These are phyloP conservation scores for Phyllostomus hastatus DNA, from an alignment of 2,113 vertebrate genomes.

Conservation along the genomic window DNA sequence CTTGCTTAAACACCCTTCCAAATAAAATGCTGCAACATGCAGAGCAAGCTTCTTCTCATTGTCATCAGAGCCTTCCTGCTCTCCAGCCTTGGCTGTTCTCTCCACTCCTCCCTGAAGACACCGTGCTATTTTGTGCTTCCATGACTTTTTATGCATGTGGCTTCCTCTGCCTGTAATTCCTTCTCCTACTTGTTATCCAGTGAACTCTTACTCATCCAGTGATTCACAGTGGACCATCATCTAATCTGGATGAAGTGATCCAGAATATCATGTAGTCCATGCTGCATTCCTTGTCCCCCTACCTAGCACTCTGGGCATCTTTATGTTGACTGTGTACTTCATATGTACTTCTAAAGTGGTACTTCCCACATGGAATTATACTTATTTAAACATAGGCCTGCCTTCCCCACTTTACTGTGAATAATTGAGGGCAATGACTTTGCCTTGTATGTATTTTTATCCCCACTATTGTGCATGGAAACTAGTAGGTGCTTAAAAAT, in stretches of 20 bases:
- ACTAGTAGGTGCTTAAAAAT: neutral
- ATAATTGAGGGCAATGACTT: neutral
- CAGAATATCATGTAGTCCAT: neutral
- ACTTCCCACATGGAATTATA: neutral
- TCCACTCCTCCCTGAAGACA: neutral
- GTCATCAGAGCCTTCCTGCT: neutral
- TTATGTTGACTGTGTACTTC: neutral
- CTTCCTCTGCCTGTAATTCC: neutral
- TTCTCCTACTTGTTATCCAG: neutral
- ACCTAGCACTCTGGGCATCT: neutral
- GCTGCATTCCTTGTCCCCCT: neutral
- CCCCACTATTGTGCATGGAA: neutral
- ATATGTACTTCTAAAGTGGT: neutral
- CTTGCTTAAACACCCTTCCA: neutral
- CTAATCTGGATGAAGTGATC: neutral
- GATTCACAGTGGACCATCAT: neutral
- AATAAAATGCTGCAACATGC: neutral
- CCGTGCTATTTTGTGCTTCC: neutral
- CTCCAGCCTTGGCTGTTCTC: neutral
- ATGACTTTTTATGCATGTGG: neutral
- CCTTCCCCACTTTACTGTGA: neutral
- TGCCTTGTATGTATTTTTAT: neutral
- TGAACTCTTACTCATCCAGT: neutral
- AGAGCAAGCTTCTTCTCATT: neutral
- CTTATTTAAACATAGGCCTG: neutral